These are phyloP conservation scores for Meteorus sp. DNA, from an alignment of 1,140 invertebrate species.

Conservation along the genomic window DNA sequence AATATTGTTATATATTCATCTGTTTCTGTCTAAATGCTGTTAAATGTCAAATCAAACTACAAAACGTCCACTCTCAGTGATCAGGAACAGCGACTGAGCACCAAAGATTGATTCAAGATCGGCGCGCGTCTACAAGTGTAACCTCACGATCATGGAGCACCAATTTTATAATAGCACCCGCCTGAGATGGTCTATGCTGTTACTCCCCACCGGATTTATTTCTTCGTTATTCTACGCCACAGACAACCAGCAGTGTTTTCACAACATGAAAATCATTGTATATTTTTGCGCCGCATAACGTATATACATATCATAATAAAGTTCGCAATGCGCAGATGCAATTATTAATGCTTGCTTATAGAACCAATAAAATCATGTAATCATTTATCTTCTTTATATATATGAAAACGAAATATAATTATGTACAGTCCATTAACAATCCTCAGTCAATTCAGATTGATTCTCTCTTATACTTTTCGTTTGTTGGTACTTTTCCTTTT, in stretches of 20 bases:
- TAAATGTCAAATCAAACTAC: slow-evolving; percentile 7
- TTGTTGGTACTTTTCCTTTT: not conserved
- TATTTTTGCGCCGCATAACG: not conserved
- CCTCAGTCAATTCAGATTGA: too few species aligned
- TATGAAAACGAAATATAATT: too few species aligned
- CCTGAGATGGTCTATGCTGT: slow-evolving; percentile 13
- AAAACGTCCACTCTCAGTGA: slow-evolving; percentile 28
- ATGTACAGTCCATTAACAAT: too few species aligned
- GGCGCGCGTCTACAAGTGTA: slow-evolving; percentile 41
- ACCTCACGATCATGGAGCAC: slow-evolving; percentile 53
- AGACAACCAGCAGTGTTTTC: not conserved
- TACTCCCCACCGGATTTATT: slow-evolving; percentile 16
- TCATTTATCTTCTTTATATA: too few species aligned
- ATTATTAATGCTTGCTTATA: not conserved
- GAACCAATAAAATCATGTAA: too few species aligned
- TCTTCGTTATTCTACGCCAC: not conserved
- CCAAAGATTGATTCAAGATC: slow-evolving; percentile 46
- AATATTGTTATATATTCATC: too few species aligned
- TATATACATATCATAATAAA: too few species aligned
- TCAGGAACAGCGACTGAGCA: slow-evolving; percentile 53
- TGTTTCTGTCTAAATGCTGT: too few species aligned
- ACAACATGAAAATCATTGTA: not conserved
- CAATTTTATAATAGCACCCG: slow-evolving; percentile 55
- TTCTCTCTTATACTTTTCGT: not conserved
- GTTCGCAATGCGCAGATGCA: slow-evolving; percentile 9